phyloP scores from a whole-genome alignment of 2,888 invertebrate genomes.

The Ectemnius lituratus region DNA sequence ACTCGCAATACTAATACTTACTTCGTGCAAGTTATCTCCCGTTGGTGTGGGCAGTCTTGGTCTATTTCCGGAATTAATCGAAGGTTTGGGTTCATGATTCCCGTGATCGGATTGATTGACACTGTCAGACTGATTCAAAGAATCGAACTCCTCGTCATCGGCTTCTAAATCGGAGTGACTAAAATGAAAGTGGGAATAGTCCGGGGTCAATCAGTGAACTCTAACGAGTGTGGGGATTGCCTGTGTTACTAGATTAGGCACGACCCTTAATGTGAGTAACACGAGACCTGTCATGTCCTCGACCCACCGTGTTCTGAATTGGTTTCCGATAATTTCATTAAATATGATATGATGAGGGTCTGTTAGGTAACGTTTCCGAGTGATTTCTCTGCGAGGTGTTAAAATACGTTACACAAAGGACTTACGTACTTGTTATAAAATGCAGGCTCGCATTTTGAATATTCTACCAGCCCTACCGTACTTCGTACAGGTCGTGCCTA shows the following conservation, averaged over 20 bases:
- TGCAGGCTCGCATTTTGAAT: conserved; percentile 52
- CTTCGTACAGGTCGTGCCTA: conserved; percentile 66
- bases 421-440: conserved; percentile 54
- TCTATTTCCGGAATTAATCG: conserved; percentile 64
- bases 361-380: background rate
- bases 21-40: conserved; percentile 76
- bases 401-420: conserved; percentile 35
- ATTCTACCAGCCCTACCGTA: conserved; percentile 64
- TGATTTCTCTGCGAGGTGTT: conserved; percentile 23
- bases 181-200: conserved; percentile 46
- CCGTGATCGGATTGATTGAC: conserved; percentile 71
- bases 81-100: conserved; percentile 66
- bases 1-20: conserved; percentile 42
- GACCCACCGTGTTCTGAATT: background rate
- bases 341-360: background rate
- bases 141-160: conserved; percentile 80
- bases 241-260: conserved; percentile 56
- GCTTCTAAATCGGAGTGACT: conserved; percentile 82
- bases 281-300: conserved; percentile 1
- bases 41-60: conserved; percentile 75
- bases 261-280: conserved; percentile 48
- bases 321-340: conserved; percentile 1
- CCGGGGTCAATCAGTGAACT: conserved; percentile 32
- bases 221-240: conserved; percentile 12
- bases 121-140: conserved; percentile 79